A percentile compares a stretch with the other conserved stretches of the same genome.
Evolutionary conservation across 2,888 invertebrate genomes (phyloP).

Genomic region (Campaea margaritaria): DNA sequence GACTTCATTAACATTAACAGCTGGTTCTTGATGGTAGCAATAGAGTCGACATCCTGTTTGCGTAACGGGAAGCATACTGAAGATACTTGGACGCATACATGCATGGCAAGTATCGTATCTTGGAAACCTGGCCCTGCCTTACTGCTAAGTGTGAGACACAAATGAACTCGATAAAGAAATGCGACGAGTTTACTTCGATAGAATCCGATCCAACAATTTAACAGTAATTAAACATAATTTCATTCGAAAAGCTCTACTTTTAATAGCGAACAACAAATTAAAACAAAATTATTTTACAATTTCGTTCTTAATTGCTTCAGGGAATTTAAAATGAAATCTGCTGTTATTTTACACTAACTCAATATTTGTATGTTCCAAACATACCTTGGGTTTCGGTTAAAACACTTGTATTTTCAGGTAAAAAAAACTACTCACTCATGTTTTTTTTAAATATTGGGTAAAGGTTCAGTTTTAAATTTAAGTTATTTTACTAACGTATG

Average conservation of each 20-base stretch:
- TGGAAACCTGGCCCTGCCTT: slow-evolving; percentile 25
- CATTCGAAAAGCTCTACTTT: too few species aligned
- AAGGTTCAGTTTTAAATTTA: neutral
- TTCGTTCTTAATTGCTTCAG: neutral
- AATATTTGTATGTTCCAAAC: slow-evolving; percentile 3
- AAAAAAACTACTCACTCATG: neutral
- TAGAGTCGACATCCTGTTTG: slow-evolving; percentile 40
- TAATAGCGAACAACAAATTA: too few species aligned
- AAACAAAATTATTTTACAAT: neutral
- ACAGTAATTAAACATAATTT: too few species aligned
- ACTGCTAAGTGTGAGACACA: slow-evolving; percentile 20
- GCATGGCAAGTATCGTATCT: slow-evolving; percentile 35
- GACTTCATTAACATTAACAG: slow-evolving; percentile 26
- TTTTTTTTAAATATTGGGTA: neutral
- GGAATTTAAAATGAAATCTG: too few species aligned
- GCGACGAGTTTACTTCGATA: too few species aligned
- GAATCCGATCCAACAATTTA: too few species aligned
- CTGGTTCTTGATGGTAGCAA: slow-evolving; percentile 26
- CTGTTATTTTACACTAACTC: neutral
- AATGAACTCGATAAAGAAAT: slow-evolving; percentile 23
- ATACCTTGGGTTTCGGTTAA: neutral
- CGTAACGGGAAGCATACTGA: slow-evolving; percentile 33
- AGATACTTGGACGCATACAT: slow-evolving; percentile 33
- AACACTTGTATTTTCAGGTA: neutral
- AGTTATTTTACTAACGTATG: neutral